phyloP scores from a whole-genome alignment of 2,113 vertebrate species.

The Microtus montanus region DNA sequence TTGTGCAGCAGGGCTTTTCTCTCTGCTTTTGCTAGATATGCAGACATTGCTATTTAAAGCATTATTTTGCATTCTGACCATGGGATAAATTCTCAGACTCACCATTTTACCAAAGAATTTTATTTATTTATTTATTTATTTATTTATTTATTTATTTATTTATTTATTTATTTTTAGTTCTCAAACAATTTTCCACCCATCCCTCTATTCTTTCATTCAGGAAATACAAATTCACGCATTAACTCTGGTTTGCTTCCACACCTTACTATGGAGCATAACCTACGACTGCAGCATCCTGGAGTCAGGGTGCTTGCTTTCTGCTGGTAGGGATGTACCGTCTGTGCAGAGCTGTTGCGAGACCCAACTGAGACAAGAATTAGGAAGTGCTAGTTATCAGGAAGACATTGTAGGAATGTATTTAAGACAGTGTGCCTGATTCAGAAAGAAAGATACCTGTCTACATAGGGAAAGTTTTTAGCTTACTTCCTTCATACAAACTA shows the following conservation, averaged over 20 bases:
- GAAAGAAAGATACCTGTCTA: not conserved
- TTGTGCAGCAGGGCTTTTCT: not conserved
- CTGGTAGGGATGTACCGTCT: not conserved
- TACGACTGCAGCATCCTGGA: not conserved
- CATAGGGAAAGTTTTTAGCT: not conserved
- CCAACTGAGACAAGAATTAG: constrained; percentile 48
- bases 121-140: too few relatives aligned
- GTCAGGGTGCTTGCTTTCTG: not conserved
- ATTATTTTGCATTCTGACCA: not conserved
- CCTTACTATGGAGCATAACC: not conserved
- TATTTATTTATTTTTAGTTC: not conserved
- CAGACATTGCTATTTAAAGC: not conserved
- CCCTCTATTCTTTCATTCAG: not conserved
- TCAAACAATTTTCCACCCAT: not conserved
- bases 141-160: too few relatives aligned
- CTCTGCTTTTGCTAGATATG: not conserved
- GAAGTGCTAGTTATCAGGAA: not conserved
- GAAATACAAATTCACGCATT: not conserved
- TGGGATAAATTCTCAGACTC: not conserved
- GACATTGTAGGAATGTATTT: not conserved
- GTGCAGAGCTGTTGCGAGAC: not conserved
- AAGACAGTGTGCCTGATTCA: not conserved
- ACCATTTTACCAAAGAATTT: constrained; percentile 7
- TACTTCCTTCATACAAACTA: not conserved
- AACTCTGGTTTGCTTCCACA: not conserved